A percentile compares a stretch with the other conserved stretches of the same genome.
Evolutionary conservation across 2,888 invertebrate species (phyloP).

Genomic region (Coelinius sp.): DNA sequence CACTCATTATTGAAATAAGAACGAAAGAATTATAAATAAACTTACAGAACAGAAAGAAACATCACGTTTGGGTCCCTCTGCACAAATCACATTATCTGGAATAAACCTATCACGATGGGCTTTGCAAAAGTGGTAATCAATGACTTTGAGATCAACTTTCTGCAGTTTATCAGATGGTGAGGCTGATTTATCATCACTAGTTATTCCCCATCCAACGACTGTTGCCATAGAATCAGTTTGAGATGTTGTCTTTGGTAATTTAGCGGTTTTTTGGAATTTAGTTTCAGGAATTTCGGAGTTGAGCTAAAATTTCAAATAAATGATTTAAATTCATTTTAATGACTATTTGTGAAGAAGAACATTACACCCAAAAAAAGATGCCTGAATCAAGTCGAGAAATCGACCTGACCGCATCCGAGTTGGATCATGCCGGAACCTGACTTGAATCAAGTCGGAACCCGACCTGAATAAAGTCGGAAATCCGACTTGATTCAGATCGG

Average conservation of each 20-base stretch:
- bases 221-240: background rate
- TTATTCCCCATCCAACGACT: background rate
- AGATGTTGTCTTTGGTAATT: background rate
- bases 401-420: no score
- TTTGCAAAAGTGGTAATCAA: background rate
- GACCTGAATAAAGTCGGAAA: no score
- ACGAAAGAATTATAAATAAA: background rate
- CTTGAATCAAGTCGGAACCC: no score
- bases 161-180: background rate
- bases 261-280: background rate
- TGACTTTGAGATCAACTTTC: background rate
- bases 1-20: no score
- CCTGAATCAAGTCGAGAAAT: no score
- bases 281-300: background rate
- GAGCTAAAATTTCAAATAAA: background rate
- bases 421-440: no score
- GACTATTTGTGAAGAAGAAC: background rate
- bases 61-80: background rate
- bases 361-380: no score
- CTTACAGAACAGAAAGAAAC: background rate
- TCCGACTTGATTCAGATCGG: background rate
- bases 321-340: background rate
- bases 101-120: background rate
- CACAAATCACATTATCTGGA: background rate
- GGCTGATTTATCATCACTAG: background rate